Conservation (phyloP, 2,888 invertebrate genomes). For the Myathropa florea region DNA sequence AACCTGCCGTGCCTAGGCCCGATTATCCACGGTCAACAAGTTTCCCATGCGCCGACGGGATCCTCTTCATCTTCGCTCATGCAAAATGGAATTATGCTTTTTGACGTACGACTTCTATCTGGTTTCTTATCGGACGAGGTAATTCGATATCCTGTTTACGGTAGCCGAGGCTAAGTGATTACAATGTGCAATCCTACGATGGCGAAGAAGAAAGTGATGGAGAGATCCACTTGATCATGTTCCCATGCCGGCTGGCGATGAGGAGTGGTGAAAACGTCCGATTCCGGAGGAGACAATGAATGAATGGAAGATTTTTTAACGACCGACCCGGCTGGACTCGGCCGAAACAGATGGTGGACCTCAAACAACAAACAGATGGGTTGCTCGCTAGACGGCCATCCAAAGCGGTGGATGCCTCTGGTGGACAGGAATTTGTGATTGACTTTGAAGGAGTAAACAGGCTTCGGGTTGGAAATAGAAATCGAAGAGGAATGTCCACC, state of each 20-base stretch:
- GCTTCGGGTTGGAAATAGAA: too few relatives aligned
- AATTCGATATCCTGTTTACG: conserved; percentile 65
- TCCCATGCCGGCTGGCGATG: conserved; percentile 6
- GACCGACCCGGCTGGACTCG: too few relatives aligned
- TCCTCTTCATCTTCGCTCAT: conserved; percentile 22
- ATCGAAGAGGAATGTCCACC: too few relatives aligned
- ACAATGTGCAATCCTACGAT: conserved; percentile 35
- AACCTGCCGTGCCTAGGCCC: conserved; percentile 30
- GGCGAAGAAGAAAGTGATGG: conserved; percentile 48
- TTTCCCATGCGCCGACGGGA: conserved; percentile 12
- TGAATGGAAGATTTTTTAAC: background rate
- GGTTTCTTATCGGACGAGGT: conserved; percentile 53
- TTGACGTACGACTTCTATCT: conserved; percentile 37
- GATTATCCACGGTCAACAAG: conserved; percentile 29
- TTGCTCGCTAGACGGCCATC: too few relatives aligned
- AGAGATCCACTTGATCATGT: conserved; percentile 11
- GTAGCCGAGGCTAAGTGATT: conserved; percentile 57
- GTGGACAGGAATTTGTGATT: too few relatives aligned
- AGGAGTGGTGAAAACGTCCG: conserved; percentile 7
- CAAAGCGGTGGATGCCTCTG: too few relatives aligned
- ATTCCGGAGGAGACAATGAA: conserved; percentile 3
- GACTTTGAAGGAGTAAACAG: too few relatives aligned
- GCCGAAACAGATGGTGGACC: too few relatives aligned
- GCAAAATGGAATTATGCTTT: conserved; percentile 24
- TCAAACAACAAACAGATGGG: too few relatives aligned